phyloP scores from a whole-genome alignment of 2,888 invertebrate species.

The Corbicula japonica region DNA sequence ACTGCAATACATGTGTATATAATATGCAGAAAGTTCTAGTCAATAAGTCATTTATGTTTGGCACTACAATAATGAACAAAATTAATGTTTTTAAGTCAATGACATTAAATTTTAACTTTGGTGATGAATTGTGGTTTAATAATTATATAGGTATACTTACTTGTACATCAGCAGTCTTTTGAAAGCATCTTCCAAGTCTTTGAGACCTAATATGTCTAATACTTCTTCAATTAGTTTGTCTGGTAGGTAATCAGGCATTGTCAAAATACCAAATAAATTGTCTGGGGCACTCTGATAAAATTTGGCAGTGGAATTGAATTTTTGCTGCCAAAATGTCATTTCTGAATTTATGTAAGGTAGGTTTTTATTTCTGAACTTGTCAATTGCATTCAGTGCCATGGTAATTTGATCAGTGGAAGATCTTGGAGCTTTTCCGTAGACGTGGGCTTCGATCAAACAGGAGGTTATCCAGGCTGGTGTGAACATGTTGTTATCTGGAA shows the following conservation, averaged over 20 bases:
- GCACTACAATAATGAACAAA: no score
- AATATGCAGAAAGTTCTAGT: no score
- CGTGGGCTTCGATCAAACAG: conserved; percentile 67
- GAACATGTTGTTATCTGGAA: conserved; percentile 77
- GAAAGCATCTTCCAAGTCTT: conserved; percentile 64
- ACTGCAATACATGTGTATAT: no score
- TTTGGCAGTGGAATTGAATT: conserved; percentile 63
- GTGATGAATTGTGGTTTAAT: no score
- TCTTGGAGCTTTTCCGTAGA: conserved; percentile 64
- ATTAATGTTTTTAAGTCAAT: no score
- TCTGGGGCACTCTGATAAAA: conserved; percentile 72
- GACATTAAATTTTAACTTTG: no score
- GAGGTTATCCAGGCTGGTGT: conserved; percentile 72
- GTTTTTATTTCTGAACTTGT: conserved; percentile 70
- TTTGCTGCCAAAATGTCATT: conserved; percentile 78
- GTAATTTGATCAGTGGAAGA: conserved; percentile 55
- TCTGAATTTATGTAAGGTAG: conserved; percentile 66
- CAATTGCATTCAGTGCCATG: conserved; percentile 65
- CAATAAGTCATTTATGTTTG: no score
- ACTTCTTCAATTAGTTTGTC: conserved; percentile 68
- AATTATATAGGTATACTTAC: no score
- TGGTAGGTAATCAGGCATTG: conserved; percentile 64
- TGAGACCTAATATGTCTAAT: conserved; percentile 68
- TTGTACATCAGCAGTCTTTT: conserved; percentile 63
- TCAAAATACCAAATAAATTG: conserved; percentile 67